phyloP scores from a whole-genome alignment of 2,113 vertebrate genomes.

The Leucoraja erinaceus region DNA sequence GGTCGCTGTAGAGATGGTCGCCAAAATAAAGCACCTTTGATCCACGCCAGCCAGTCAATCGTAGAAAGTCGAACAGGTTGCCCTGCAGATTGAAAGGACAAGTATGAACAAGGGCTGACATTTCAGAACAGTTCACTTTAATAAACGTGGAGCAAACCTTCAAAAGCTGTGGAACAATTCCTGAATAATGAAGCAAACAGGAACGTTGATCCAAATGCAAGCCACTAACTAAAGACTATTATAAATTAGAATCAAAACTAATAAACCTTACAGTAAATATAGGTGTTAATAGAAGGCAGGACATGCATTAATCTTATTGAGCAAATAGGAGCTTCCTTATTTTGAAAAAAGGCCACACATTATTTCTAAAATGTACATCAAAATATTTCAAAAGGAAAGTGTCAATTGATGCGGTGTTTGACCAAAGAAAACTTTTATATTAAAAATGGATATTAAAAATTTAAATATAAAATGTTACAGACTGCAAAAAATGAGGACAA shows the following conservation, averaged over 20 bases:
- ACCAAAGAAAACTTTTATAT: too few species aligned
- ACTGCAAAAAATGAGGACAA: not conserved
- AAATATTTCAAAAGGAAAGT: not conserved
- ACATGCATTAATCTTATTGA: not conserved
- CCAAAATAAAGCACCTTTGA: conserved; percentile 41
- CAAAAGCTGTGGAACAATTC: not conserved
- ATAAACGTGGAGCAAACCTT: not conserved
- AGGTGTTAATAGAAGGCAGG: too few species aligned
- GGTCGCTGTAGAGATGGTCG: conserved; percentile 42
- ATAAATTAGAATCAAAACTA: too few species aligned
- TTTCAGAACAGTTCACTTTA: not conserved
- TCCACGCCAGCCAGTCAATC: conserved; percentile 41
- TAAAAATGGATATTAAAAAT: too few species aligned
- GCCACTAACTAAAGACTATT: too few species aligned
- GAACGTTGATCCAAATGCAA: not conserved
- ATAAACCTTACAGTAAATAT: too few species aligned
- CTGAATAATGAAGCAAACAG: not conserved
- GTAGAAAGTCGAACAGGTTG: conserved; percentile 40
- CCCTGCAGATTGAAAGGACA: conserved; percentile 34
- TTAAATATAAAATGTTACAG: too few species aligned
- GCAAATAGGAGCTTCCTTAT: not conserved
- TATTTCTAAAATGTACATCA: not conserved
- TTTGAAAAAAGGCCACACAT: not conserved
- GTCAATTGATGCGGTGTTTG: not conserved
- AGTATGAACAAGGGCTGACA: not conserved